Evolutionary conservation across 2,888 invertebrate species (phyloP), one percentile per base, ranked within the genome.

Genomic region (Synergus laeviventris): DNA sequence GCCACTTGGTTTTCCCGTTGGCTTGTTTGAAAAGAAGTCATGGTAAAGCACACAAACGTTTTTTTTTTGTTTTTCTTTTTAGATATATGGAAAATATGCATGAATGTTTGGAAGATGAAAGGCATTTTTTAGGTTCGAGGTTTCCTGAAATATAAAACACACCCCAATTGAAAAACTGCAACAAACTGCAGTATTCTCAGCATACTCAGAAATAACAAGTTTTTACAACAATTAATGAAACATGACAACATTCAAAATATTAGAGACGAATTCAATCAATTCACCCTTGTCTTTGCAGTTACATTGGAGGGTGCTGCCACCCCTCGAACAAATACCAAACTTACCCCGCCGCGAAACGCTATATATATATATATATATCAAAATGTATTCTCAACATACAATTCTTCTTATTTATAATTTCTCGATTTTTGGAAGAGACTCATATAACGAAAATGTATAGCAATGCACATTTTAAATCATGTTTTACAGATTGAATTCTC

Each of bases 261-360:
- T 16, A 36, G 31, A 16, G 12, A 12, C 0, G 38, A 36, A 62
- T 39, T 36, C 39, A 16, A 62, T 62, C 62, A 62, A 62, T 62
- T n/a, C 38, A 18, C 38, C n/a, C 18, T 18, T 12, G 14, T 16
- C 36, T 60, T 74, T 78, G 74, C 76, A 77, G 79, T 78, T 77
- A 81, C 79, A 79, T 84, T 82, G 85, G 74, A 84, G 80, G 78
- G 89, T 89, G 89, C 88, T 89, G 89, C 89, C 89, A 89, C 88
- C 87, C 84, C 76, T 76, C 85, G 88, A 80, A 74, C 78, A 70
- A 75, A 75, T 78, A 78, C 76, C 80, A 84, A 87, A 89, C 87
- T 80, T 78, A 76, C 54, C 82, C 81, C 80, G 73, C 85, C 81
- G 79, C 54, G 75, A 78, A 76, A 76, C 80, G n/a, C n/a, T n/a